Evolutionary conservation across 2,888 invertebrate species (phyloP).

Genomic region (Agrilus cyanescens): DNA sequence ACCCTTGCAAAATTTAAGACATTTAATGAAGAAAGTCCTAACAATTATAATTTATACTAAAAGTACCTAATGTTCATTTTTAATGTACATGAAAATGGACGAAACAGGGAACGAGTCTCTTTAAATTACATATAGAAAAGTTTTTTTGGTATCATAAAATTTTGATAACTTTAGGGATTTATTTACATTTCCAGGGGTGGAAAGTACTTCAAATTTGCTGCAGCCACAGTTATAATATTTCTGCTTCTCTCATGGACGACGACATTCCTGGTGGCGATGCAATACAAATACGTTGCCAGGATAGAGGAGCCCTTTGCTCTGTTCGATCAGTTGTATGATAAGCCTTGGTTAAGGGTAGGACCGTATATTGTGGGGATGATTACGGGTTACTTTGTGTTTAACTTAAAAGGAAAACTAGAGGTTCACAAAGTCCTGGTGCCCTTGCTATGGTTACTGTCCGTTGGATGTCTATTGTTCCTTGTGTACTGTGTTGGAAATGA

Average conservation of each 20-base stretch:
- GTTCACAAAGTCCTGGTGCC: conserved; percentile 44
- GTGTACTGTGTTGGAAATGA: conserved; percentile 60
- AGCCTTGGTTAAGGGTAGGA: conserved; percentile 73
- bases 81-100: too few relatives aligned
- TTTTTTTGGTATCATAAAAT: background rate
- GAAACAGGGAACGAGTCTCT: too few relatives aligned
- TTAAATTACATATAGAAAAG: too few relatives aligned
- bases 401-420: conserved; percentile 51
- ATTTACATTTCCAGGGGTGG: conserved; percentile 23
- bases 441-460: conserved; percentile 47
- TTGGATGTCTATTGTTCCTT: conserved; percentile 47
- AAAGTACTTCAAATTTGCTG: conserved; percentile 54
- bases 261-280: conserved; percentile 62
- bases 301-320: conserved; percentile 73
- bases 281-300: conserved; percentile 59
- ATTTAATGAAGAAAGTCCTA: too few relatives aligned
- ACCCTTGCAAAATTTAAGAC: too few relatives aligned
- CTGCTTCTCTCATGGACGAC: conserved; percentile 64
- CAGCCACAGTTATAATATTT: conserved; percentile 43
- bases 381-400: conserved; percentile 60
- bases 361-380: conserved; percentile 70
- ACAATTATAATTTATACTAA: too few relatives aligned
- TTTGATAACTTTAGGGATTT: conserved; percentile 7
- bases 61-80: background rate
- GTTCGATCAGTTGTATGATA: conserved; percentile 72